Percentiles rank a stretch among this genome's conserved stretches.
phyloP scores from a whole-genome alignment of 2,113 vertebrate genomes.

The Melanerpes formicivorus region DNA sequence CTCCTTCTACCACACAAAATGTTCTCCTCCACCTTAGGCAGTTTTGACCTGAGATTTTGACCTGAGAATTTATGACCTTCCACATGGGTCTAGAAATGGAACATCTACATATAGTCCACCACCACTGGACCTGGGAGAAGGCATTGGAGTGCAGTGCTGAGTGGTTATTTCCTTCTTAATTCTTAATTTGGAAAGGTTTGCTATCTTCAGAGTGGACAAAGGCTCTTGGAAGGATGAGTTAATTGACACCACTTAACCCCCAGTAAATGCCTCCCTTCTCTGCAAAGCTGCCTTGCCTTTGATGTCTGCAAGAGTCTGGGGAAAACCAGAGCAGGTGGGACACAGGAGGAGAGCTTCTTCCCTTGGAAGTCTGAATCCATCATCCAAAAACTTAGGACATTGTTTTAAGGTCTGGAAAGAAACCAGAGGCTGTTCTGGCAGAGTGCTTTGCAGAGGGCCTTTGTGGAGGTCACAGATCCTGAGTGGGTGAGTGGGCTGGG shows the following conservation, averaged over 20 bases:
- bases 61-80: not conserved
- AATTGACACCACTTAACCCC: not conserved
- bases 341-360: not conserved
- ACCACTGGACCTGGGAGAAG: not conserved
- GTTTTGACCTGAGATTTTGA: not conserved
- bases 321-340: not conserved
- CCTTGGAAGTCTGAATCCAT: not conserved
- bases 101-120: not conserved
- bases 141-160: not conserved
- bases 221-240: not conserved
- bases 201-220: not conserved
- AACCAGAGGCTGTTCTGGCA: not conserved
- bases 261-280: not conserved
- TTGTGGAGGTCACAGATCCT: not conserved
- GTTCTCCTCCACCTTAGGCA: not conserved
- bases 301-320: not conserved
- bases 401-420: not conserved
- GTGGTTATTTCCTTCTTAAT: not conserved
- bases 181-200: not conserved
- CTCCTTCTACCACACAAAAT: rapidly evolving
- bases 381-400: not conserved
- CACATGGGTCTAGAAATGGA: not conserved
- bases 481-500: not conserved
- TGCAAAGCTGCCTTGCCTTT: not conserved
- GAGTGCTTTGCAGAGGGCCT: not conserved